Evolutionary conservation across 1,140 invertebrate species (phyloP), one percentile per base, ranked within the genome.

Genomic region (Hestina assimilis): DNA sequence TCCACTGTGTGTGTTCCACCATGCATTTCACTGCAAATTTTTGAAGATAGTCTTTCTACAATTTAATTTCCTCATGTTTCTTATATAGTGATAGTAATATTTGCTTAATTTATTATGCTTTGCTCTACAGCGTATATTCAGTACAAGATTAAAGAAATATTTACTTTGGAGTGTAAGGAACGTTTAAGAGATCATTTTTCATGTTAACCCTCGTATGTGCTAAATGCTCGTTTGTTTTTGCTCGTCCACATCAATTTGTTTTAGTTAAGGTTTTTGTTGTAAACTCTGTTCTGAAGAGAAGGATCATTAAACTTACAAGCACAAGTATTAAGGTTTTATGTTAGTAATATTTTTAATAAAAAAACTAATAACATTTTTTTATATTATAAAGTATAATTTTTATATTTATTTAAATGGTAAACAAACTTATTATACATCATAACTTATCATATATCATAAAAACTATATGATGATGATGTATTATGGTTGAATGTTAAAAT

Each of bases 241-340:
- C 43, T 45, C 28, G 15, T 50, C 23, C 9, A 52, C 31, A 51
- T 48, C 47, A 26, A 29, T 46, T 59, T 46, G 23, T 31, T 21
- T 53, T 33, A 40, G 28, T 51, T 51, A 48, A 43, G 19, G 46
- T 59, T 52, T 59, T 59, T 51, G 40, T 31, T 38, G 41, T n/a
- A n/a, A n/a, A n/a, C n/a, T 20, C 2, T 19, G 17, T 24, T 29
- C 5, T 4, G 17, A n/a, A 26, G 23, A 28, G 31, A 28, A 28
- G 15, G 0, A 17, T 14, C 12, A 28, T 45, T 14, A 15, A 28
- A 45, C 17, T 28, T 14, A 15, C 15, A 15, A 33, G 14, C 14
- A 33, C 12, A 15, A 14, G 15, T 14, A 14, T 15, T 33, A 33
- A 33, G 4, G n/a, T 33, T n/a, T 12, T 33, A 14, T 12, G n/a